Evolutionary conservation across 2,113 vertebrate species (phyloP), one percentile per base, ranked within the genome.

Genomic region (Psittacus erithacus): DNA sequence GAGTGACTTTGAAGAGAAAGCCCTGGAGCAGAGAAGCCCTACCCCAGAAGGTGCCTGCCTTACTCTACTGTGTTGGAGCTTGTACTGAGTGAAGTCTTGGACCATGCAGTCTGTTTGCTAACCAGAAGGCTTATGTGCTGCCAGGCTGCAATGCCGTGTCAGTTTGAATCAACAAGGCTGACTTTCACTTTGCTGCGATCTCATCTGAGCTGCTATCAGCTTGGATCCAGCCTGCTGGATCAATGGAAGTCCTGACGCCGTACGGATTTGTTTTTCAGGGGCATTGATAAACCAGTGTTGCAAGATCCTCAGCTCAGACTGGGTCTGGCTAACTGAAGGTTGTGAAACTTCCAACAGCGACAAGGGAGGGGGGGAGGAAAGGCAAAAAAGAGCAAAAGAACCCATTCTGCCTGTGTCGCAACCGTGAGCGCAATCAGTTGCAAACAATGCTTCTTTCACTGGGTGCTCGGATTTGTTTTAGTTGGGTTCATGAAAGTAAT

Each of bases 311-410:
- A 88, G 53, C 82, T 92, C 75, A 92, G 92, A 76, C 89, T 95
- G 82, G 18, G 63, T 93, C 95, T 93, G 91, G 59, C 49, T 87
- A 82, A 86, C 33, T 49, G 78, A 49, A 11, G 15, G 69, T 97
- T 97, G 93, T 95, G 96, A 97, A 97, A 97, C 93, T 95, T 94
- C 92, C 93, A 96, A 94, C 83, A 69, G 70, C 50, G 3, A 92
- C 90, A 90, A 80, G 46, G 29, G 44, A 46, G 13, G 33, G 14
- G 22, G 59, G 23, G 10, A 11, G 53, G 29, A 35, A n/a, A 76
- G 63, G 75, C 15, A 57, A 60, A 84, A 88, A 86, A 57, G 27
- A 29, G 82, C 77, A 90, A 93, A 82, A 24, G 15, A 6, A 1
- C 33, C 5, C 55, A 52, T 39, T 97, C 52, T 95, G 10, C 16